Evolutionary conservation across 2,797 vertebrate species (phyloP), one percentile per base, ranked within the genome.

Genomic region (Microchirus variegatus): DNA sequence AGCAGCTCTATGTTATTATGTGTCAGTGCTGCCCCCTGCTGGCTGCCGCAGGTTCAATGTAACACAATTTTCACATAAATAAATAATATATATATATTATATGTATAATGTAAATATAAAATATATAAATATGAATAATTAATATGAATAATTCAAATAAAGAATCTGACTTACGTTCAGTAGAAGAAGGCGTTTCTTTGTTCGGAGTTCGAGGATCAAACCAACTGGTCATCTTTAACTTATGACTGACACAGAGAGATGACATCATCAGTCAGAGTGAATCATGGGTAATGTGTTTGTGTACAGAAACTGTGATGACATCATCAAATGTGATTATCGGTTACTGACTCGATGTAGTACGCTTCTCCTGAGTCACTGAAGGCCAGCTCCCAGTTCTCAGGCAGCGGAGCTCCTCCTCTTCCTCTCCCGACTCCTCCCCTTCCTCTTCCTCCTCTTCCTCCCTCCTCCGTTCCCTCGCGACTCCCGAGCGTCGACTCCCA

Each of bases 321-420:
- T 60, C 26, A 60, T 31, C 63, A 65, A 53, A 51, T 54, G n/a
- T 43, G 3, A 40, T 52, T 3, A 46, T n/a, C 4, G 31, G 10
- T 17, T 42, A 67, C 91, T 84, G 53, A 93, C 92, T 93, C 80
- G n/a, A 89, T 90, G 74, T 90, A 93, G 54, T 90, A 93, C 2
- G 88, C 86, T 60, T 93, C 90, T 70, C 91, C 92, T 78, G 90
- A 90, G 16, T 91, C 87, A 17, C 88, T 92, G 84, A 89, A 92
- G 1, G 89, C 90, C 78, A 92, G 78, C 71, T 92, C 90, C 93
- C 93, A 93, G 83, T 90, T 91, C 11, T 92, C 85, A n/a, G 90
- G 88, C 63, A 88, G 78, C 0, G 63, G 73, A 15, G 70, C 87
- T 63, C 74, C 75, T 68, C 56, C 47, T 55, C 59, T 37, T 71